phyloP scores from a whole-genome alignment of 2,888 invertebrate species.

The Andrena trimmerana region DNA sequence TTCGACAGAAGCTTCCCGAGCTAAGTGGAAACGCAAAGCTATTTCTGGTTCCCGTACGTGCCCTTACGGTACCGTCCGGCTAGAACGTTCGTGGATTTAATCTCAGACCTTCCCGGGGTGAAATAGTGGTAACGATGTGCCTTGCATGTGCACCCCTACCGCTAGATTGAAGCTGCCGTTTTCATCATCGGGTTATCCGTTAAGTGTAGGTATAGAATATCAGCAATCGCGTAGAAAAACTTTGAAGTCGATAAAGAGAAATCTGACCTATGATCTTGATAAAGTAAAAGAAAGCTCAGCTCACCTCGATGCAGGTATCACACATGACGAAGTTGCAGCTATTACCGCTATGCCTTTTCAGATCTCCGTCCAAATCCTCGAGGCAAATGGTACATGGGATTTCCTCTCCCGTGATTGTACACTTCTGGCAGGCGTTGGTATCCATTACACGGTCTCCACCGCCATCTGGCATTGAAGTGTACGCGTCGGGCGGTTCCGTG shows the following conservation, averaged over 20 bases:
- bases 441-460: conserved; percentile 75
- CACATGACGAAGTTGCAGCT: conserved; percentile 87
- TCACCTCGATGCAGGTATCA: conserved; percentile 87
- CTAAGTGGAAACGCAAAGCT: conserved; percentile 84
- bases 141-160: conserved; percentile 89
- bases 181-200: conserved; percentile 67
- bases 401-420: conserved; percentile 77
- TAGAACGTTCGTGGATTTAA: conserved; percentile 89
- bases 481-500: conserved; percentile 81
- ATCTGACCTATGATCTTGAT: not conserved
- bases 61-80: conserved; percentile 89
- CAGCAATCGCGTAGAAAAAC: not conserved
- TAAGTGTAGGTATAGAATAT: not conserved
- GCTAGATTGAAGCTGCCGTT: conserved; percentile 91
- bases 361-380: conserved; percentile 87
- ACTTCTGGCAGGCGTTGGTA: conserved; percentile 74
- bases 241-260: not conserved
- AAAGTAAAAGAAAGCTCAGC: conserved; percentile 73
- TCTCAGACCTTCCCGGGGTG: conserved; percentile 94
- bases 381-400: conserved; percentile 87
- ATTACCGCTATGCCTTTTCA: conserved; percentile 87
- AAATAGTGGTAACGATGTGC: conserved; percentile 86
- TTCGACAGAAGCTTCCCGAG: conserved; percentile 78
- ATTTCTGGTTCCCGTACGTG: conserved; percentile 92
- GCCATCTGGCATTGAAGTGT: conserved; percentile 72